Percentiles rank a stretch among this genome's conserved stretches.
Evolutionary conservation across 2,797 vertebrate genomes (phyloP).

Genomic region (Anniella stebbinsi): DNA sequence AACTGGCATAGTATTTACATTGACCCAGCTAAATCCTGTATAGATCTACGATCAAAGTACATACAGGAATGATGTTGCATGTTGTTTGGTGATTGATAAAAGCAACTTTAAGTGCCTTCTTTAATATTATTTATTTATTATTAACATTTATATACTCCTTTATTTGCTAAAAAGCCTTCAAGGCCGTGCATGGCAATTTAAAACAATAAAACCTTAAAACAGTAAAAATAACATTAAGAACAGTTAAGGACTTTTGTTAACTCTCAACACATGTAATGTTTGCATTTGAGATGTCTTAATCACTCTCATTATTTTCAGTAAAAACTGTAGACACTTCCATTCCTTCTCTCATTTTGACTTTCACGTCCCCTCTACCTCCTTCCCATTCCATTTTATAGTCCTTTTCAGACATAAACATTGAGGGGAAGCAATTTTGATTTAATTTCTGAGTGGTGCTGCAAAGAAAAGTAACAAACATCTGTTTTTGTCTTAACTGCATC

Average conservation of each 20-base stretch:
- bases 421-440: conserved; percentile 78
- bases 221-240: too few relatives aligned
- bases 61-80: conserved; percentile 22
- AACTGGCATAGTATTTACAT: fast-evolving
- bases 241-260: background rate
- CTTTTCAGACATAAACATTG: conserved; percentile 77
- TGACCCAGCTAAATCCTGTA: background rate
- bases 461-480: conserved; percentile 79
- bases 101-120: conserved; percentile 7
- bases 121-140: conserved; percentile 12
- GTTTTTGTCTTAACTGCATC: conserved; percentile 82
- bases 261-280: background rate
- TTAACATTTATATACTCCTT: too few relatives aligned
- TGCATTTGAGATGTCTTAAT: conserved; percentile 51
- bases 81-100: conserved; percentile 39
- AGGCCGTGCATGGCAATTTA: too few relatives aligned
- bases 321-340: conserved; percentile 54
- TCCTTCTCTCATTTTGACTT: conserved; percentile 67
- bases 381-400: conserved; percentile 75
- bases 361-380: conserved; percentile 66
- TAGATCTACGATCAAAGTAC: background rate
- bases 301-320: conserved; percentile 55
- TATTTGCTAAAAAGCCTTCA: too few relatives aligned
- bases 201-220: too few relatives aligned
- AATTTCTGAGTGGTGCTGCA: conserved; percentile 78